These are phyloP conservation scores for Gymnorhina tibicen DNA, from an alignment of 2,113 vertebrate genomes.

Conservation along the genomic window DNA sequence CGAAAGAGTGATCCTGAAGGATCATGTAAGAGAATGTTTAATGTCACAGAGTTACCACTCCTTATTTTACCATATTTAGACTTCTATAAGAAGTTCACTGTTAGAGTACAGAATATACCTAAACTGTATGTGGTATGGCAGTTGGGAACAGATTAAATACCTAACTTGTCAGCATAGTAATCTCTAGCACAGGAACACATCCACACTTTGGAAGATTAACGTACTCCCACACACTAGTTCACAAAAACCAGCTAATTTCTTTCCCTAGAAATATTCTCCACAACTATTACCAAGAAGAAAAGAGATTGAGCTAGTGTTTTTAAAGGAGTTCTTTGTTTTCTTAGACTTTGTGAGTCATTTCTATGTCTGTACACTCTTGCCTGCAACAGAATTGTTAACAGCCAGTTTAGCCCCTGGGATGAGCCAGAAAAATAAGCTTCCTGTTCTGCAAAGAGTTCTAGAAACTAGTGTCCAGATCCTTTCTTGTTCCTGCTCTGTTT, in stretches of 20 bases:
- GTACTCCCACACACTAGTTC: neutral
- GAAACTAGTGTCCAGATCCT: neutral
- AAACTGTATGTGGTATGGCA: neutral
- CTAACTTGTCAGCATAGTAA: neutral
- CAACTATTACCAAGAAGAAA: neutral
- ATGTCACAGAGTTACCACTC: neutral
- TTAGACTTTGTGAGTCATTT: neutral
- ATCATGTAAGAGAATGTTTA: neutral
- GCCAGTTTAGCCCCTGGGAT: neutral
- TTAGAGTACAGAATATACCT: neutral
- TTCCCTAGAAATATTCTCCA: neutral
- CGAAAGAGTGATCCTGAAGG: neutral
- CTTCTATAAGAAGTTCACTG: neutral
- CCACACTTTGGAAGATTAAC: neutral
- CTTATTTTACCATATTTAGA: neutral
- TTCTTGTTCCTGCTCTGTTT: neutral
- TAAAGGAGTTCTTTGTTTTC: neutral
- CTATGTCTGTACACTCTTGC: neutral
- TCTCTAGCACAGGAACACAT: neutral
- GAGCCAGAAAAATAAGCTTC: neutral
- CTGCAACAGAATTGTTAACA: neutral
- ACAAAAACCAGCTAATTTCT: neutral
- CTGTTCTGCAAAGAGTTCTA: neutral
- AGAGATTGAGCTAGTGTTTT: neutral
- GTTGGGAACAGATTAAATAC: neutral